A percentile compares a stretch with the other conserved stretches of the same genome.
phyloP scores from a whole-genome alignment of 2,888 invertebrate species.

The Leucophenga maculata region DNA sequence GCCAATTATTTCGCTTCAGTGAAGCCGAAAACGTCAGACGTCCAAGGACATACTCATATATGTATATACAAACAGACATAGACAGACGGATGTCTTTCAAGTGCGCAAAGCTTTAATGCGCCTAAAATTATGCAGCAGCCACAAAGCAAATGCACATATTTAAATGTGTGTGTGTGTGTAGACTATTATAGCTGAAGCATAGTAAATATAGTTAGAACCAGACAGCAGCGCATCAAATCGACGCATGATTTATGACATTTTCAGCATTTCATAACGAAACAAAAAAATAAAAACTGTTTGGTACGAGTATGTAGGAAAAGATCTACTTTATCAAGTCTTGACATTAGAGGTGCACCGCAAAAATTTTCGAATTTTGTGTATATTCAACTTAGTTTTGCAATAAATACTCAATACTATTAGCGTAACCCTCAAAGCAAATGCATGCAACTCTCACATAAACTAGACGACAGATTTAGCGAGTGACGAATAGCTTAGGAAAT shows the following conservation, averaged over 20 bases:
- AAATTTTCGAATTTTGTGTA: background rate
- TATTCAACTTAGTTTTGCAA: background rate
- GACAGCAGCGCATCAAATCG: constrained; percentile 20
- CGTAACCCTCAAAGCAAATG: no score
- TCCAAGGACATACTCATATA: constrained; percentile 26
- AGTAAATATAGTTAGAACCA: constrained; percentile 48
- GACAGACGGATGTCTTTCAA: no score
- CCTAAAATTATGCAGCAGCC: constrained; percentile 33
- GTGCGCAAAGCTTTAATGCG: constrained; percentile 47
- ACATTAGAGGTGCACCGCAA: background rate
- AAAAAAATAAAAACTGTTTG: constrained; percentile 32
- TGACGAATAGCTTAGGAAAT: constrained; percentile 21
- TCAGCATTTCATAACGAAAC: constrained; percentile 29
- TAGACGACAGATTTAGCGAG: constrained; percentile 4
- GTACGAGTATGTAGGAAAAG: background rate
- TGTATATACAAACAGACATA: constrained; percentile 19
- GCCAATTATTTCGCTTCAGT: constrained; percentile 61
- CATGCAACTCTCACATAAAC: no score
- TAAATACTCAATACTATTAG: background rate
- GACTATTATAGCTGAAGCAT: constrained; percentile 20
- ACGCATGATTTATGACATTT: constrained; percentile 50
- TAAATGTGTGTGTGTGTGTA: background rate
- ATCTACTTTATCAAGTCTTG: background rate
- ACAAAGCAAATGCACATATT: constrained; percentile 8
- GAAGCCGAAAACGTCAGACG: constrained; percentile 54